Evolutionary conservation across 2,888 invertebrate genomes (phyloP), one percentile per base, ranked within the genome.

Genomic region (Drosophila setosimentum): DNA sequence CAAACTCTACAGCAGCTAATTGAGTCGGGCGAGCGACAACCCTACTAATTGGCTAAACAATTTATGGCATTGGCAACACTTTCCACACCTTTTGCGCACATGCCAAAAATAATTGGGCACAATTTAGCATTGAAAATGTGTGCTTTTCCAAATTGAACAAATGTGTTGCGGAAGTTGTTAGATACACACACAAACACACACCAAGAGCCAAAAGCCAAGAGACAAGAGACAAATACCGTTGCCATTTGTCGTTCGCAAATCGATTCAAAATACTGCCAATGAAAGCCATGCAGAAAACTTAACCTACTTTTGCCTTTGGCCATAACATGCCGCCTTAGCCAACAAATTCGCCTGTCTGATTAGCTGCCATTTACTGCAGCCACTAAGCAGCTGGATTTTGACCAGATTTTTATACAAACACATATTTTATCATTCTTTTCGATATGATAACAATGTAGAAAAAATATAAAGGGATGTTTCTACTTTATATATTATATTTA

Each of bases 91-190:
- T 90, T 79, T 68, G 68, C 62, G 82, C 72, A 73, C 78, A 76
- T 70, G 86, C 78, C 75, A 75, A 77, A 88, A 87, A 85, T 90
- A 90, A 87, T 87, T 87, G 89, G 87, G 80, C 67, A 87, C 86
- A 86, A 85, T 89, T 86, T 86, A 87, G 80, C 90, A 71, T 68
- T 63, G 73, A 35, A 70, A 80, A 76, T 80, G 80, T 79, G 68
- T 80, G 57, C 65, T 82, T 79, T 79, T 82, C 87, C 87, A 84
- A 84, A 89, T 89, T 84, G 87, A 76, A 60, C 83, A 86, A 82
- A 82, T 82, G 82, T 83, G 87, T 86, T 88, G 89, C 90, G 85
- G 85, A 85, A 85, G 86, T 85, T 83, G 90, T 85, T 89, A 82
- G 71, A 72, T 54, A 66, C 53, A 57, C 50, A 42, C 16, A n/a